A percentile compares a stretch with the other conserved stretches of the same genome.
These are phyloP conservation scores for Platyrinchus mystaceus DNA, from an alignment of 2,797 vertebrate species.

Conservation along the genomic window DNA sequence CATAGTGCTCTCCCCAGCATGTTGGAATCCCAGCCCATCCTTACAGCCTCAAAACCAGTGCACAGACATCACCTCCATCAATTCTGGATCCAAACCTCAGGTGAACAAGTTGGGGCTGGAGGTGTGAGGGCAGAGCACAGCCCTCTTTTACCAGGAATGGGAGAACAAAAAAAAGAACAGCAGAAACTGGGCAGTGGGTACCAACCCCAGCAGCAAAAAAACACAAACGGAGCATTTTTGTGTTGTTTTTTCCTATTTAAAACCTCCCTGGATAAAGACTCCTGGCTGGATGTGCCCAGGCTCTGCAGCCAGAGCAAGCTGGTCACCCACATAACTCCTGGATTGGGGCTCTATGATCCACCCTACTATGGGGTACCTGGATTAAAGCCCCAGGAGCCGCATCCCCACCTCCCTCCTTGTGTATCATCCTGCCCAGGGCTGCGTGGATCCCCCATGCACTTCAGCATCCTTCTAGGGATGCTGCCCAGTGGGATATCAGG, in stretches of 20 bases:
- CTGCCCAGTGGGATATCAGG: background rate
- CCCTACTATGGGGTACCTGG: background rate
- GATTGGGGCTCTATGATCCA: accelerated
- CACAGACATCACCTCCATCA: background rate
- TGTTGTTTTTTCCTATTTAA: background rate
- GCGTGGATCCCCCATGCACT: accelerated
- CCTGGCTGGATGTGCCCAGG: background rate
- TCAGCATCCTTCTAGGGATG: background rate
- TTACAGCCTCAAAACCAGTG: accelerated
- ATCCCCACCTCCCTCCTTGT: accelerated
- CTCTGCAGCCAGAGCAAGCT: background rate
- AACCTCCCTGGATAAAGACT: background rate
- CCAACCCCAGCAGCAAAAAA: background rate
- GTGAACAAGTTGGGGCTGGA: background rate
- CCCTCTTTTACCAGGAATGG: background rate
- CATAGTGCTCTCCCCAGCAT: background rate
- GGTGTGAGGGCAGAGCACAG: background rate
- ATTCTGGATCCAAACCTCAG: background rate
- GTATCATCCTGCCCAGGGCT: background rate
- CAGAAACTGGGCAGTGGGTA: accelerated
- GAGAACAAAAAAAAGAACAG: background rate
- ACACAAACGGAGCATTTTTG: background rate
- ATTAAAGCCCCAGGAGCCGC: accelerated
- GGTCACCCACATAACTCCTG: background rate
- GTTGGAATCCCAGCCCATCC: background rate